Evolutionary conservation across 2,888 invertebrate species (phyloP).

Genomic region (Acrobeloides nanus): DNA sequence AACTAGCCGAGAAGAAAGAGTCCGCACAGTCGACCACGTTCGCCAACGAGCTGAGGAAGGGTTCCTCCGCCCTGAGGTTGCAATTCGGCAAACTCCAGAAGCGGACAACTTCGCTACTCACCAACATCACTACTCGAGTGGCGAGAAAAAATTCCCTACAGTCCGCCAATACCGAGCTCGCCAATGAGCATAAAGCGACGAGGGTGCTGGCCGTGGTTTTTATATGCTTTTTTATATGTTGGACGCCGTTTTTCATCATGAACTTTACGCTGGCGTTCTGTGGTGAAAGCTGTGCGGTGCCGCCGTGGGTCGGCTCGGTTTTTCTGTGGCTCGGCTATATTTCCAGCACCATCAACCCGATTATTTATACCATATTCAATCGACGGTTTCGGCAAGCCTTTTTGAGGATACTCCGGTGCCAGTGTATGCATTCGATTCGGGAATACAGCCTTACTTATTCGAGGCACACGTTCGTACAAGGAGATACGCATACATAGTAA

Average conservation of each 20-base stretch:
- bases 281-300: constrained; percentile 30
- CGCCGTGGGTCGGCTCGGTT: constrained; percentile 61
- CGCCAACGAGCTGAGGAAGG: no score
- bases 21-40: no score
- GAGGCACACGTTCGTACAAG: constrained; percentile 37
- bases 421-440: constrained; percentile 31
- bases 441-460: constrained; percentile 30
- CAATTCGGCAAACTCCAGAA: constrained; percentile 10
- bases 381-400: constrained; percentile 69
- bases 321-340: constrained; percentile 88
- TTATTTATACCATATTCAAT: constrained; percentile 91
- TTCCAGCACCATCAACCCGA: constrained; percentile 87
- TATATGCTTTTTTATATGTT: constrained; percentile 83
- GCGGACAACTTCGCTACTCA: constrained; percentile 12
- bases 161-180: constrained; percentile 43
- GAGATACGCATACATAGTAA: constrained; percentile 39
- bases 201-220: constrained; percentile 89
- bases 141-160: constrained; percentile 30
- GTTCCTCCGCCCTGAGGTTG: constrained; percentile 3
- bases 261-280: constrained; percentile 78
- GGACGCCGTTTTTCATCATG: constrained; percentile 89
- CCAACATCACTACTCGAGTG: constrained; percentile 28
- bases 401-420: constrained; percentile 41
- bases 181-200: constrained; percentile 78
- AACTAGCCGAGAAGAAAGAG: no score